These are phyloP conservation scores for Troglohyphantes excavatus DNA, from an alignment of 2,888 invertebrate genomes.

Conservation along the genomic window DNA sequence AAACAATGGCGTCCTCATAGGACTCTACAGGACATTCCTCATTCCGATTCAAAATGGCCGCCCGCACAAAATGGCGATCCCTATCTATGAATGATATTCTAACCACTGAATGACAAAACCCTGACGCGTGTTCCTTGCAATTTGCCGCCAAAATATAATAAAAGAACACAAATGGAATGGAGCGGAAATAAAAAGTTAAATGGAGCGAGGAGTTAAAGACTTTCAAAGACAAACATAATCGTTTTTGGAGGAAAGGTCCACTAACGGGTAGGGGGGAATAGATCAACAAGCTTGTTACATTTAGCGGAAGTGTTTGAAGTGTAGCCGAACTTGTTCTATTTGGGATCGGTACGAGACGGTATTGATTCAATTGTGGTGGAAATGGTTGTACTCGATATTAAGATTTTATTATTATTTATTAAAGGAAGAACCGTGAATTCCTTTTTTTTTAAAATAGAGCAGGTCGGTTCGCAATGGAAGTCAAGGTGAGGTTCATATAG, in stretches of 20 bases:
- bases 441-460: too few relatives aligned
- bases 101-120: constrained; percentile 20
- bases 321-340: not conserved
- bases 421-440: not conserved
- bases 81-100: not conserved
- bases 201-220: constrained; percentile 57
- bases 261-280: constrained; percentile 1
- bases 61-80: not conserved
- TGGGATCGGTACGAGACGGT: constrained; percentile 2
- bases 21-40: not conserved
- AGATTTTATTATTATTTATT: not conserved
- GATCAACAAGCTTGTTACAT: not conserved
- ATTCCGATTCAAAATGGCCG: not conserved
- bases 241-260: constrained; percentile 29
- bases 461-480: too few relatives aligned
- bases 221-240: constrained; percentile 28
- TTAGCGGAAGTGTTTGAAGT: not conserved
- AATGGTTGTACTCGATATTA: not conserved
- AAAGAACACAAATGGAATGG: constrained; percentile 3
- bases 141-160: not conserved
- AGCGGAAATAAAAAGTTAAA: constrained; percentile 69
- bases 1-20: not conserved
- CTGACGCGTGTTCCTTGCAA: constrained; percentile 1
- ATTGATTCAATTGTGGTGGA: not conserved
- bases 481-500: too few relatives aligned